Base-by-base conservation (phyloP, 2,888 invertebrate genomes). In the Megalurothrips usitatus region DNA sequence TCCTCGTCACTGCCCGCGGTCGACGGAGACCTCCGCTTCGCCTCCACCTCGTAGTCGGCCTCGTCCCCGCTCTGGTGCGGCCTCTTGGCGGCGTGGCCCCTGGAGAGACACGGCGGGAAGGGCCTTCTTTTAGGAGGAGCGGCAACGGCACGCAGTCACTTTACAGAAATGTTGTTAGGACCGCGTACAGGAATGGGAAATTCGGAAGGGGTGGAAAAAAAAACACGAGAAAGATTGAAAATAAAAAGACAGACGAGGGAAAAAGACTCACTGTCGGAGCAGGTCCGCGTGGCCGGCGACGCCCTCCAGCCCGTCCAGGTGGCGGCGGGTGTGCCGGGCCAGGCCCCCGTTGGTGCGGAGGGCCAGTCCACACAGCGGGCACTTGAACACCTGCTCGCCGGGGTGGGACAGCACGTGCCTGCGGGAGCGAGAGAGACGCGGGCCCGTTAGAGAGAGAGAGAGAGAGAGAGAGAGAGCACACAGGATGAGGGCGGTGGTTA, bases 341-440 rank as follows among this genome's bases (percentile, higher is more conserved):
- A 95, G 94, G 87, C 94, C 95, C 47, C 94, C 94, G 86, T 94
- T 95, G 19, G 94, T 94, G 58, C 94, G 94, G 87, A 95, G 95
- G 75, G 94, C 92, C 87, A 94, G 92, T 81, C 92, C 91, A 87
- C 95, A 95, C 84, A 92, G 90, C 85, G 91, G 91, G 87, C 95
- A 95, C 85, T 92, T 91, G 87, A 94, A 95, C 3, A 94, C 94
- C 14, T 94, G 89, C 85, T 94, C 94, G 23, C 94, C 94, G 68
- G 93, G 93, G 86, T 95, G 95, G 4, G 94, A 93, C 81, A 94
- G 88, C 84, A 94, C 92, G 88, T 95, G 95, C 48, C 94, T 89
- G 82, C 80, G n/a, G 79, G 79, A 81, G 48, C 47, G 78, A 19
- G 80, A 58, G 58, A 58, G 58, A 58, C n/a, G 58, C 14, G 52